Evolutionary conservation across 2,797 vertebrate genomes (phyloP).

Genomic region (Triplophysa bombifrons): DNA sequence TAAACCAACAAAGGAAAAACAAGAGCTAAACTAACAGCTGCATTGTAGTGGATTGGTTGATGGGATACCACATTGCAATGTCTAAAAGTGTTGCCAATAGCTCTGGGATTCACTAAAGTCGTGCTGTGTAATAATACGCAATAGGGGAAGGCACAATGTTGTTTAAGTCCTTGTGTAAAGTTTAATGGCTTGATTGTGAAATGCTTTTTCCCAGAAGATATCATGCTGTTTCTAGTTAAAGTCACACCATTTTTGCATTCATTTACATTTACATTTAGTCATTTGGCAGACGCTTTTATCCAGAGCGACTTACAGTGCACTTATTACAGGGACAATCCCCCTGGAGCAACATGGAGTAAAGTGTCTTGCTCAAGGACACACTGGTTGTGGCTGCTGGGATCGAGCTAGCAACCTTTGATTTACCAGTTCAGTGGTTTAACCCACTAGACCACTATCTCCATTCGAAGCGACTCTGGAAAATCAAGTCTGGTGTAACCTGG

Average conservation of each 20-base stretch:
- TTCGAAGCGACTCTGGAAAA: constrained; percentile 2
- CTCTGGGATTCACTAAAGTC: not conserved
- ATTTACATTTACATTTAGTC: too few relatives aligned
- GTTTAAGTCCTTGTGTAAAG: not conserved
- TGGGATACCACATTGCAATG: not conserved
- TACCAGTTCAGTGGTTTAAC: too few relatives aligned
- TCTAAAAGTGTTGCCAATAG: not conserved
- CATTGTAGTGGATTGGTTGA: too few relatives aligned
- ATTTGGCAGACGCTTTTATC: too few relatives aligned
- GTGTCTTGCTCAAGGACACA: too few relatives aligned
- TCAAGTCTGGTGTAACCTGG: not conserved
- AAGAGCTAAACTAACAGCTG: not conserved
- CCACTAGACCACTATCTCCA: too few relatives aligned
- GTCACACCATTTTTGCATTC: not conserved
- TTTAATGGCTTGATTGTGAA: not conserved
- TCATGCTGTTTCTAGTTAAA: not conserved
- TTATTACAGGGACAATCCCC: too few relatives aligned
- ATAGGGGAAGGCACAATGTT: not conserved
- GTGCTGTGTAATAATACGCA: not conserved
- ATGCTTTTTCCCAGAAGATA: not conserved
- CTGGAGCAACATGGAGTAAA: too few relatives aligned
- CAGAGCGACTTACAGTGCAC: too few relatives aligned
- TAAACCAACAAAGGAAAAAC: constrained; percentile 24
- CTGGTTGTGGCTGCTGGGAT: too few relatives aligned
- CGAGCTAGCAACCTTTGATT: too few relatives aligned